Conservation (phyloP, 2,113 vertebrate genomes). For the Lepisosteus osseus region DNA sequence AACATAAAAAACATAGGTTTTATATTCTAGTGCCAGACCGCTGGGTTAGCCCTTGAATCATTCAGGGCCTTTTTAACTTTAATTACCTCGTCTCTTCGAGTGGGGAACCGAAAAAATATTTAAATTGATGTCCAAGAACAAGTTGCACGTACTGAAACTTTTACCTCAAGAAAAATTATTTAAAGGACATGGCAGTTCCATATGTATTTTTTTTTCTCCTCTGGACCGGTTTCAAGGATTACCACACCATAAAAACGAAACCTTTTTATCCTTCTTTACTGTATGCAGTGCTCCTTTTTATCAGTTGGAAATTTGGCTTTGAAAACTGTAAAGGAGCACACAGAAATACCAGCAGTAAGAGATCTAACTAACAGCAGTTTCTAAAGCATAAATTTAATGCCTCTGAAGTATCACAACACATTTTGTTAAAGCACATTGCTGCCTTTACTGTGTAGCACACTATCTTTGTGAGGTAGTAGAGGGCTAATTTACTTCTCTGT, state of each 20-base stretch:
- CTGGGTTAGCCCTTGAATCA: conserved; percentile 37
- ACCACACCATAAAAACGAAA: background rate
- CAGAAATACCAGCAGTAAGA: background rate
- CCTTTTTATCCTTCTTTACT: background rate
- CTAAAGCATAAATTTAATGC: background rate
- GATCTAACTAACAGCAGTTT: background rate
- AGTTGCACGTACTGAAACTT: background rate
- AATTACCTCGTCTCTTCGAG: conserved; percentile 34
- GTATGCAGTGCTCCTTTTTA: background rate
- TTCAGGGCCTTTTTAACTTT: conserved; percentile 53
- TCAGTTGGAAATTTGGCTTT: conserved; percentile 3
- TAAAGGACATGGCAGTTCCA: conserved; percentile 25
- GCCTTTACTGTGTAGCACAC: background rate
- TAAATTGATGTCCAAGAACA: background rate
- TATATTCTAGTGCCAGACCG: conserved; percentile 20
- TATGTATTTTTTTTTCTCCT: conserved; percentile 25
- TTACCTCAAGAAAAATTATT: conserved; percentile 18
- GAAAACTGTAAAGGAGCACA: background rate
- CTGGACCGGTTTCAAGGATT: conserved; percentile 27
- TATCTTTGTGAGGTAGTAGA: background rate
- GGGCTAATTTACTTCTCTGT: background rate
- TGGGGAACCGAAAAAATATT: conserved; percentile 17
- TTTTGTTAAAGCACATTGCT: background rate
- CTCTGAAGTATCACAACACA: background rate
- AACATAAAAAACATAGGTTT: conserved; percentile 19